Percentiles rank a stretch among this genome's conserved stretches.
Evolutionary conservation across 2,888 invertebrate genomes (phyloP).

Genomic region (Diarsia dahlii): DNA sequence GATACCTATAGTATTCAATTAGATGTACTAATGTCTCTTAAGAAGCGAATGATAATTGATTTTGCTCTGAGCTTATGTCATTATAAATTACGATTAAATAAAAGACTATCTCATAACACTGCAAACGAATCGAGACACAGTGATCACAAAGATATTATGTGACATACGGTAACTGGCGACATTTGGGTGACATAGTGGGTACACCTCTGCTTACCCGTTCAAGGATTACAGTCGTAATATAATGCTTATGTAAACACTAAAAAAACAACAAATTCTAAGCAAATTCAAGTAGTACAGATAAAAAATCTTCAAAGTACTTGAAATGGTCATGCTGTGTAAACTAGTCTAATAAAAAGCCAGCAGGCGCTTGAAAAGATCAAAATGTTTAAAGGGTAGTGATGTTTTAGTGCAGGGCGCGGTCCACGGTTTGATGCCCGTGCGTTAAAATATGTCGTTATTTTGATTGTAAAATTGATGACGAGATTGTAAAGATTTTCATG

Average conservation of each 20-base stretch:
- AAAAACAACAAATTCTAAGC: not conserved
- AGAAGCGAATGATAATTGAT: no score
- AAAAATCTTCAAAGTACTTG: conserved; percentile 19
- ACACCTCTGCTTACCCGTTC: not conserved
- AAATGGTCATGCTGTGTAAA: conserved; percentile 31
- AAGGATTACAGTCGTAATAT: not conserved
- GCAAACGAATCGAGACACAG: not conserved
- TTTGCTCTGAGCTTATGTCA: no score
- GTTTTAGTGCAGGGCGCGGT: conserved; percentile 65
- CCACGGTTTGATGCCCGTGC: conserved; percentile 64
- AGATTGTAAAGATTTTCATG: conserved; percentile 69
- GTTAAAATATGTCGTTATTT: conserved; percentile 71
- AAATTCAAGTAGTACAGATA: conserved; percentile 5
- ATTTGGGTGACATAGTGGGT: not conserved
- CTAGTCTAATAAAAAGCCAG: conserved; percentile 57
- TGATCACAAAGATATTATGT: not conserved
- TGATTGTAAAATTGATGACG: conserved; percentile 70
- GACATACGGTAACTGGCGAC: not conserved
- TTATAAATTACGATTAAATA: not conserved
- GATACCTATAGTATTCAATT: not conserved
- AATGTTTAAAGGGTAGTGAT: conserved; percentile 67
- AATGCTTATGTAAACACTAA: not conserved
- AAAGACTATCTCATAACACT: not conserved
- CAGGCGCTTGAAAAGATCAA: conserved; percentile 58
- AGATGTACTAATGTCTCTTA: not conserved